Evolutionary conservation across 2,888 invertebrate species (phyloP), one percentile per base, ranked within the genome.

Genomic region (Philonicus albiceps): DNA sequence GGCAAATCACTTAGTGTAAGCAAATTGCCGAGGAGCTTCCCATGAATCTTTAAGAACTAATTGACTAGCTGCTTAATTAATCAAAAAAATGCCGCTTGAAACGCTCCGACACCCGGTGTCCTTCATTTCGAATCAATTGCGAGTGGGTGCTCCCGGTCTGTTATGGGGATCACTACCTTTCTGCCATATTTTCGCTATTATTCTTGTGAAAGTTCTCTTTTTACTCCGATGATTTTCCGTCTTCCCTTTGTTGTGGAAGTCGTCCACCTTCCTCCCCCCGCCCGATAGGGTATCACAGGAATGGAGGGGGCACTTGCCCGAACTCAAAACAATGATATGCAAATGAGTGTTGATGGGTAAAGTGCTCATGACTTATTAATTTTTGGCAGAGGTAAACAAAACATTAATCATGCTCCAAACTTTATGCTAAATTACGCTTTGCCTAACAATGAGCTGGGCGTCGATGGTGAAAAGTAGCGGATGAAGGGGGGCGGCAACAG

Each of bases 351-450:
- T 75, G 83, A 86, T 83, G 75, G 64, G 73, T 74, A 86, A 83
- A 86, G 86, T 83, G 83, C 86, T 86, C 86, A 86, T 86, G 83
- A 86, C 86, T 86, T 86, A 86, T 86, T 86, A 86, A 86, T 86
- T 86, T 86, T 83, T 83, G 83, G 83, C 75, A 84, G 75, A 84
- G 83, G 86, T 86, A 86, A 86, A 86, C 86, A 86, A 86, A 86
- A 86, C 86, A 86, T 86, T 83, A 86, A 86, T 86, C 83, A 83
- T 84, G 75, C 83, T 83, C 55, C 34, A 55, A 86, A 86, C 86
- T 86, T 86, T 83, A 86, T 86, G 86, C 86, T 76, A 86, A 86
- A 86, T 86, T 86, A 86, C 86, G 83, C 86, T 83, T 74, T 83
- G 83, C 86, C 27, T 86, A 86, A 80, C 81, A 86, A 86, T 76